These are phyloP conservation scores for Pissodes strobi DNA, from an alignment of 1,140 invertebrate genomes.

Conservation along the genomic window DNA sequence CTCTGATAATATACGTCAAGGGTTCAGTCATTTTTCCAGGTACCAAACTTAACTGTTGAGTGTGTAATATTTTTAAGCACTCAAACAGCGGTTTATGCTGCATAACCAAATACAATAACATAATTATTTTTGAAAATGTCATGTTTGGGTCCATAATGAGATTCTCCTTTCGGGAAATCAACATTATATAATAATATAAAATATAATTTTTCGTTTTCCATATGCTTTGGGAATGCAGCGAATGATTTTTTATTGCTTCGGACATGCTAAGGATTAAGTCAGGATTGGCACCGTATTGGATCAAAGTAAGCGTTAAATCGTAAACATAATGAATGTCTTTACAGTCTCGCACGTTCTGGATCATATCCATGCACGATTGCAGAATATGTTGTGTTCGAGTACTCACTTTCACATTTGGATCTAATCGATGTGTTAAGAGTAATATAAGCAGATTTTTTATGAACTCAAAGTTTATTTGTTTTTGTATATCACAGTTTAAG, in stretches of 20 bases:
- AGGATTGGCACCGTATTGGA: conserved; percentile 70
- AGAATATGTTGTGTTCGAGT: conserved; percentile 69
- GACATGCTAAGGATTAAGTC: conserved; percentile 62
- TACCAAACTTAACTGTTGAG: conserved; percentile 68
- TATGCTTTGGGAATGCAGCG: conserved; percentile 60
- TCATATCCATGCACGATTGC: conserved; percentile 71
- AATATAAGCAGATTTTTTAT: conserved; percentile 70
- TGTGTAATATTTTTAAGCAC: conserved; percentile 65
- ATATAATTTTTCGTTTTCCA: conserved; percentile 68
- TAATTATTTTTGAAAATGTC: conserved; percentile 66
- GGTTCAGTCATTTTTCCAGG: conserved; percentile 66
- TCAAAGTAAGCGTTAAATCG: conserved; percentile 68
- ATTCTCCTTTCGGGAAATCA: conserved; percentile 70
- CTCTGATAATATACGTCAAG: conserved; percentile 64
- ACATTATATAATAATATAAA: conserved; percentile 70
- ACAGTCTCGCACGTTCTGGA: conserved; percentile 68
- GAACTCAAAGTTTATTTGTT: conserved; percentile 68
- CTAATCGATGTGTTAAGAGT: conserved; percentile 69
- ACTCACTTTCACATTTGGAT: conserved; percentile 64
- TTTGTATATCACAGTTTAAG: conserved; percentile 66
- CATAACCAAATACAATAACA: conserved; percentile 72
- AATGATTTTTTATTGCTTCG: conserved; percentile 56
- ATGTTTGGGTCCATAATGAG: conserved; percentile 67
- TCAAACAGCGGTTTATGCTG: conserved; percentile 66
- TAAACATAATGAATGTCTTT: conserved; percentile 71